phyloP scores from a whole-genome alignment of 2,888 invertebrate genomes.

The Argynnis bischoffii region DNA sequence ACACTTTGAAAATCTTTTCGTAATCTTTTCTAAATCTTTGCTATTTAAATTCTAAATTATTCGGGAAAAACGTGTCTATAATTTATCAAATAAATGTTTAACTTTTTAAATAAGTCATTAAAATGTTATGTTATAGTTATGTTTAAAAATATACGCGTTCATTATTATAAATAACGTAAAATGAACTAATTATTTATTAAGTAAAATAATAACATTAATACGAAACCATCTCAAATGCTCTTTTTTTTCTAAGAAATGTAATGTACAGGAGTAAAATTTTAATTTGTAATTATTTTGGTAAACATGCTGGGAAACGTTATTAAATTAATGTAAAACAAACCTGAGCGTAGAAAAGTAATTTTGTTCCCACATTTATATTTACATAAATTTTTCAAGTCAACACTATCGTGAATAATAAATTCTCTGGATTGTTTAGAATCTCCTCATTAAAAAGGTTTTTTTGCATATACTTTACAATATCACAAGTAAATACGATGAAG shows the following conservation, averaged over 20 bases:
- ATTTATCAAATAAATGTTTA: too few relatives aligned
- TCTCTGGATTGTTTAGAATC: constrained; percentile 48
- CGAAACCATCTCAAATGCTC: not conserved
- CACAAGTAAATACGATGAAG: constrained; percentile 10
- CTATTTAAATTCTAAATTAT: too few relatives aligned
- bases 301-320: constrained; percentile 14
- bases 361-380: constrained; percentile 58
- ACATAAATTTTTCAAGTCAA: constrained; percentile 48
- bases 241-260: constrained; percentile 1
- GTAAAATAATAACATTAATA: not conserved
- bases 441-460: not conserved
- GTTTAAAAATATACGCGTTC: too few relatives aligned
- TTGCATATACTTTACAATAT: constrained; percentile 19
- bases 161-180: too few relatives aligned
- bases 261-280: not conserved
- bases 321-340: not conserved
- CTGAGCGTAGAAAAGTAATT: constrained; percentile 29
- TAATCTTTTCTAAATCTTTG: too few relatives aligned
- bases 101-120: too few relatives aligned
- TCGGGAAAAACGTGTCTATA: too few relatives aligned
- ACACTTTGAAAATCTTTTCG: too few relatives aligned
- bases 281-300: constrained; percentile 1
- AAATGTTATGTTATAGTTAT: too few relatives aligned
- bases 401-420: constrained; percentile 49
- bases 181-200: too few relatives aligned